phyloP scores from a whole-genome alignment of 2,113 vertebrate genomes.

The Poecilia latipinna region DNA sequence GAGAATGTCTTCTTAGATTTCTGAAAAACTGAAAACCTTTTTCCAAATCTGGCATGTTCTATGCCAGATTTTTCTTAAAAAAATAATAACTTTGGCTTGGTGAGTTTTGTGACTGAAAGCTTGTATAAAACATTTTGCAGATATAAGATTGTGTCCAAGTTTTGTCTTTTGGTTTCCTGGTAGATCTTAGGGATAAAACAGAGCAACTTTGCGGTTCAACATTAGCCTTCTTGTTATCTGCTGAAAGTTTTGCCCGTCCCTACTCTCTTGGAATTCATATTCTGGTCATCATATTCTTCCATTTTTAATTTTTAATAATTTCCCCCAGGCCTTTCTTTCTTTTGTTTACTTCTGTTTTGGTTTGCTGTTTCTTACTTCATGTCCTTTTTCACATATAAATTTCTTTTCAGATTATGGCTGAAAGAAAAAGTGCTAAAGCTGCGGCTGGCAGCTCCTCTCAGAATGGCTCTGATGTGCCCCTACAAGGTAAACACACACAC shows the following conservation, averaged over 20 bases:
- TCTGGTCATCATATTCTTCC: background rate
- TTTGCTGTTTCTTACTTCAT: background rate
- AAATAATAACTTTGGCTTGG: no score
- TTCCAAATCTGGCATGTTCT: no score
- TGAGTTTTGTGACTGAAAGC: no score
- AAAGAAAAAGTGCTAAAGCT: constrained; percentile 94
- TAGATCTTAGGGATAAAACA: background rate
- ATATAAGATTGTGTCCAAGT: no score
- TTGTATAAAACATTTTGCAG: no score
- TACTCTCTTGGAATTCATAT: background rate
- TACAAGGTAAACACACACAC: constrained; percentile 87
- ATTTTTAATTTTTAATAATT: background rate
- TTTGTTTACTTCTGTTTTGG: background rate
- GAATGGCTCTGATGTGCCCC: constrained; percentile 89
- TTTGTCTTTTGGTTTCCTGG: no score
- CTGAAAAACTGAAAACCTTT: no score
- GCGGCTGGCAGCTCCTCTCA: constrained; percentile 89
- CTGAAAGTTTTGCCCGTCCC: background rate
- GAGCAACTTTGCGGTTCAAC: background rate
- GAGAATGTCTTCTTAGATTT: no score
- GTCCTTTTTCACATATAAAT: background rate
- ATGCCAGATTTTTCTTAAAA: no score
- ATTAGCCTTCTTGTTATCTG: background rate
- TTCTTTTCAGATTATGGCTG: constrained; percentile 94
- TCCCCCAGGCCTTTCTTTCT: background rate